These are phyloP conservation scores for Melanotaenia parkinsoni DNA, from an alignment of 2,797 vertebrate genomes.

Conservation along the genomic window DNA sequence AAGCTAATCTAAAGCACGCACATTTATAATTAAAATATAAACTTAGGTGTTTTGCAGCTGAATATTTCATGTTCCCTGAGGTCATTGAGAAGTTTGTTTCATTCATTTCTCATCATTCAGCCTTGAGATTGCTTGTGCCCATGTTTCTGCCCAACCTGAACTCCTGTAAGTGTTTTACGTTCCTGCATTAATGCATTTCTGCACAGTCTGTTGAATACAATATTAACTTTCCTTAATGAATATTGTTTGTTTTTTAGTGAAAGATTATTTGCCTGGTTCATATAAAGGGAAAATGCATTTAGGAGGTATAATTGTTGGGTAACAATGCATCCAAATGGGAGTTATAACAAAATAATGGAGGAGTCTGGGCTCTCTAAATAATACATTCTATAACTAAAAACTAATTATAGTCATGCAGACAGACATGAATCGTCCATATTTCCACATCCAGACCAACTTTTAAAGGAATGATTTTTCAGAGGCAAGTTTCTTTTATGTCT, in stretches of 20 bases:
- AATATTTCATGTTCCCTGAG: constrained; percentile 36
- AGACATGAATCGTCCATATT: neutral
- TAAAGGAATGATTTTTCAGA: neutral
- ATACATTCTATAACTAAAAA: neutral
- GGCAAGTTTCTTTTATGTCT: neutral
- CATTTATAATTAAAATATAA: constrained; percentile 66
- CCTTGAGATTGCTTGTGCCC: constrained; percentile 44
- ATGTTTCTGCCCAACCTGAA: constrained; percentile 36
- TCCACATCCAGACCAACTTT: neutral
- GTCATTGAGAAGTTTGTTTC: constrained; percentile 41
- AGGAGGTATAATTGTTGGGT: neutral
- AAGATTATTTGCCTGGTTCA: neutral
- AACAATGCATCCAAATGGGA: neutral
- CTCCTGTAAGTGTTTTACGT: constrained; percentile 34
- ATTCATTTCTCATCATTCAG: constrained; percentile 51
- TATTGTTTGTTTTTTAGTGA: neutral
- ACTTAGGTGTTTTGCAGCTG: constrained; percentile 46
- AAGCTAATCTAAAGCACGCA: constrained; percentile 39
- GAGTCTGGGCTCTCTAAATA: neutral
- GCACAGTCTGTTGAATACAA: constrained; percentile 26
- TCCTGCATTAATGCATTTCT: constrained; percentile 48
- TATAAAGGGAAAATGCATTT: neutral
- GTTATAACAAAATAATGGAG: neutral
- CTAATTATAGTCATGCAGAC: neutral
- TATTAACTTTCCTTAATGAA: constrained; percentile 23